Base-by-base conservation (phyloP, 2,113 vertebrate species). In the Corvus moneduloides region DNA sequence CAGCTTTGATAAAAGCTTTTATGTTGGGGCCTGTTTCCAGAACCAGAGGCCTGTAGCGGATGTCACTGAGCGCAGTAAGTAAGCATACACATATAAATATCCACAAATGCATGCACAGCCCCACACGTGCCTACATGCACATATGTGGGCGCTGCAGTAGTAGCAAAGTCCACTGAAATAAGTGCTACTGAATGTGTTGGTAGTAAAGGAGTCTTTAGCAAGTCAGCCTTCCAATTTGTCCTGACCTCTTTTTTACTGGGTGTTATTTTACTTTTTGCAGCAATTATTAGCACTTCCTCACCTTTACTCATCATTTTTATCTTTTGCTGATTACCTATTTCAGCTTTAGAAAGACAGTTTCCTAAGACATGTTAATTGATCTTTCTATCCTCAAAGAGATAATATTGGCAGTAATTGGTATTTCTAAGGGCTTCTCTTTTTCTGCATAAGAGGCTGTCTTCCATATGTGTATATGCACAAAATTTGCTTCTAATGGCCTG, bases 51-150 rank as follows among this genome's bases (percentile, higher is more conserved):
- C 11, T 55, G 11, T 44, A n/a, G 15, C 0, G 4, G 27, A 28
- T 58, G 10, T 44, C 72, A 10, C 7, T 44, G n/a, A 67, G 32
- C 0, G 0, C 48, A 43, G 8, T 10, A 37, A 43, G 8, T 11
- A 37, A 77, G 51, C 20, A 6, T 15, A 12, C 12, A 32, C 11
- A 24, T 52, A 27, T 13, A 23, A 16, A 37, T 4, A 32, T 16
- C 12, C 10, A 46, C 15, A 69, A 32, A 55, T 10, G 5, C 2
- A 2, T 0, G 1, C 39, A 32, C 7, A 35, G 14, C 18, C 14
- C 13, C 37, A 13, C 11, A 9, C 1, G 1, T 0, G 0, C 16
- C 3, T 24, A 35, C 0, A 0, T 19, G 20, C 13, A 28, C 0
- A 0, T 4, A 22, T 1, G 0, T 18, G 10, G 58, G 19, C 20